Evolutionary conservation across 2,113 vertebrate species (phyloP), one percentile per base, ranked within the genome.

Genomic region (Columba livia): DNA sequence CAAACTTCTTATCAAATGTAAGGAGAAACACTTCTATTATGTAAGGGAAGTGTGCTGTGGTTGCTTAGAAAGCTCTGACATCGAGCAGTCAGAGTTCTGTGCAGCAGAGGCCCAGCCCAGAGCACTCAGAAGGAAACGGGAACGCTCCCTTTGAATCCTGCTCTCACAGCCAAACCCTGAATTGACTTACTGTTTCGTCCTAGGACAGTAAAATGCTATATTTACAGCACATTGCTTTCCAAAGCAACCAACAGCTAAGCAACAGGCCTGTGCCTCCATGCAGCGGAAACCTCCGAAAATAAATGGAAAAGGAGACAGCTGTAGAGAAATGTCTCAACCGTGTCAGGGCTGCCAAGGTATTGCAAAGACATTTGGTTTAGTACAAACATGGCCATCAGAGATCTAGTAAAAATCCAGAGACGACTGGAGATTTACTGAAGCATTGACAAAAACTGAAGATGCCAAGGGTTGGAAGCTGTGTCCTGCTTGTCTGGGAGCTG

Each of bases 241-340:
- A 92, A 89, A 96, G 86, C 88, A 78, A 64, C 91, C 92, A 47
- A 94, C 20, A 85, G 85, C 96, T 75, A 31, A 95, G 93, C 93
- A 92, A 84, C 83, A 74, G 79, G 32, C 19, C 47, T 57, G 69
- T 44, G 44, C 31, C 85, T 73, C 79, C 7, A 1, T 2, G 64
- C 83, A 67, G 79, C 0, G 0, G 93, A 91, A 94, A 88, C 51
- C 66, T 83, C 4, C 2, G 75, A 67, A 42, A 53, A 54, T 7
- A 29, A 79, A 92, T 6, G 90, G 92, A 10, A 61, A 14, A 15
- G 78, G 83, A 90, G 53, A 44, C 15, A 40, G 69, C 77, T 79
- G 61, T 16, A 48, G 84, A 60, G 79, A 67, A 58, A 79, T 38
- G 47, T 31, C 61, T 31, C 3, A 8, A 10, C 29, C 1, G 1